Evolutionary conservation across 2,888 invertebrate genomes (phyloP).

Genomic region (Caenorhabditis afra): DNA sequence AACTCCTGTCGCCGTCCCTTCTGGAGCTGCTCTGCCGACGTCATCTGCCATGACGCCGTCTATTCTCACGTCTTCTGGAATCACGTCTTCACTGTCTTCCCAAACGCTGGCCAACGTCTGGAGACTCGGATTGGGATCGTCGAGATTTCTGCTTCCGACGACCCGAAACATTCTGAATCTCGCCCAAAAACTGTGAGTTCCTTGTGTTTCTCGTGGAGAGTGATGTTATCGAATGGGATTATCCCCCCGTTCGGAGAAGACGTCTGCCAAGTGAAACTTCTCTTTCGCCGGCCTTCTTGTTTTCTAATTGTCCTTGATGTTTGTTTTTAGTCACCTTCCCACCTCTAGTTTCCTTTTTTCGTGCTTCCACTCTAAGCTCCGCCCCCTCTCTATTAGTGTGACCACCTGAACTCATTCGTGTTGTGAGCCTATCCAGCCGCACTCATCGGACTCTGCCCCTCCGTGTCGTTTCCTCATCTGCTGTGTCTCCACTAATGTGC

Average conservation of each 20-base stretch:
- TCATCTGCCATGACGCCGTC: background rate
- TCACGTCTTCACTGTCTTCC: slow-evolving; percentile 16
- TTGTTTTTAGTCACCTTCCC: too few species aligned
- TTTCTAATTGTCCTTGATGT: too few species aligned
- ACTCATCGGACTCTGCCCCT: background rate
- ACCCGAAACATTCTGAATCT: slow-evolving; percentile 32
- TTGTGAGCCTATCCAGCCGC: too few species aligned
- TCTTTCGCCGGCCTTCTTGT: too few species aligned
- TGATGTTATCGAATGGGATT: background rate
- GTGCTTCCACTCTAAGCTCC: too few species aligned
- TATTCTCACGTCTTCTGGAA: background rate
- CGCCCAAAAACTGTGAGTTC: slow-evolving; percentile 41
- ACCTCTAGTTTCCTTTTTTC: too few species aligned
- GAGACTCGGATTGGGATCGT: slow-evolving; percentile 19
- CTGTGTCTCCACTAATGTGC: slow-evolving; percentile 31
- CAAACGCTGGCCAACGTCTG: slow-evolving; percentile 27
- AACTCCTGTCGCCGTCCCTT: too few species aligned
- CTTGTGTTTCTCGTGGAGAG: background rate
- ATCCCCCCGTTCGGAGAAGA: too few species aligned
- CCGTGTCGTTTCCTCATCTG: background rate
- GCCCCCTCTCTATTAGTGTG: too few species aligned
- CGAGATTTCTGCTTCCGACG: slow-evolving; percentile 27
- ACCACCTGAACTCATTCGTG: too few species aligned
- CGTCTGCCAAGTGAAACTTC: too few species aligned
- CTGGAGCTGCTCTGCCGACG: slow-evolving; percentile 1